Base-by-base conservation (phyloP, 2,797 vertebrate genomes). In the Phaenicophaeus curvirostris region DNA sequence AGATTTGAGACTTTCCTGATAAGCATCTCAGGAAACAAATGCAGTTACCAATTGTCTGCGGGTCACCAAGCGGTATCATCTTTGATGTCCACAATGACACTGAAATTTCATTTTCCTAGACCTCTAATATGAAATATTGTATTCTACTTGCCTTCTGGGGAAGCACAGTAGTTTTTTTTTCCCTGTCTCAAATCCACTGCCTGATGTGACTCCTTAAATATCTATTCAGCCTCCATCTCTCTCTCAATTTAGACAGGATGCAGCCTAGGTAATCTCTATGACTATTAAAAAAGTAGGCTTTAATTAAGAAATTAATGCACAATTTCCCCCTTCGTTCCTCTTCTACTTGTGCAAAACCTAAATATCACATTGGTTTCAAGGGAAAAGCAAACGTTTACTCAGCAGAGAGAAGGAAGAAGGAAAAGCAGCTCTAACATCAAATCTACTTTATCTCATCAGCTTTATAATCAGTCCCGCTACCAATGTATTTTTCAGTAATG, bases 101-200 rank as follows among this genome's bases (percentile, higher is more conserved):
- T 41, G 66, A 65, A 83, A 89, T 89, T 90, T 85, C 68, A 80
- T 95, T 96, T 95, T 30, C 31, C 35, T 63, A 58, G 10, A n/a
- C 17, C 75, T 94, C 72, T 89, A 83, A 92, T 77, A 77, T 59
- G 51, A 91, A 89, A 87, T 80, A 83, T 12, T 74, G 42, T 54
- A 72, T 80, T 91, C 62, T 58, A 23, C 33, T 94, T 93, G 72
- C 78, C 89, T 92, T 84, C 89, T 87, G 31, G 78, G 68, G 50
- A 92, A 68, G 46, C 30, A 80, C 11, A 58, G 74, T 37, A 31
- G n/a, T 54, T 87, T 78, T 54, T 51, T 68, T 69, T 9, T 4
- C 4, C 24, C 7, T 20, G 13, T 55, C 48, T 74, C 48, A 91
- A 74, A 89, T 74, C 27, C 39, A n/a, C 39, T 81, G 50, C 79